Conservation (phyloP, 1,140 invertebrate species). For the Drosophila sechellia region DNA sequence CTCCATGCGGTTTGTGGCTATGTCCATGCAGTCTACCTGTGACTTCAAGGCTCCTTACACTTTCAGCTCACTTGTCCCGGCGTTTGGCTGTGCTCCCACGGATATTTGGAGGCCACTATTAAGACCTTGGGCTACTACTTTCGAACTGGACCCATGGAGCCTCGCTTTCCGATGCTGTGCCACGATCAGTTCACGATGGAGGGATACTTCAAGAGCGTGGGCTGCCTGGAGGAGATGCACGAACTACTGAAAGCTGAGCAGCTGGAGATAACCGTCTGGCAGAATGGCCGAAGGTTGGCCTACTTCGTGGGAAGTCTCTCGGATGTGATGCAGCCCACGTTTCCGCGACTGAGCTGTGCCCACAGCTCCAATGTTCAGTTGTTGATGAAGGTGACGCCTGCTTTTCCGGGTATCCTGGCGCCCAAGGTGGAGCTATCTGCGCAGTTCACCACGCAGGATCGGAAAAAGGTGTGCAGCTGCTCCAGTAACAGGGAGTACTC, state of each 20-base stretch:
- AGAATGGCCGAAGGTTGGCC: slow-evolving; percentile 74
- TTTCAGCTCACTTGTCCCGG: slow-evolving; percentile 79
- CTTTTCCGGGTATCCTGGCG: slow-evolving; percentile 77
- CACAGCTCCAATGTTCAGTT: slow-evolving; percentile 71
- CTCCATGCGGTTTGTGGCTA: slow-evolving; percentile 66
- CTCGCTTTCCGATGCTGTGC: slow-evolving; percentile 76
- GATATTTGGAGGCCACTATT: slow-evolving; percentile 74
- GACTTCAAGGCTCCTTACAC: not conserved
- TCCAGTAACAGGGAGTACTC: slow-evolving; percentile 18
- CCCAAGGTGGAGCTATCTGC: slow-evolving; percentile 77
- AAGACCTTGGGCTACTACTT: slow-evolving; percentile 82
- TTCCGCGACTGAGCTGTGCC: slow-evolving; percentile 62
- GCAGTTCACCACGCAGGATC: slow-evolving; percentile 48
- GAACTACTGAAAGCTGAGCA: slow-evolving; percentile 58
- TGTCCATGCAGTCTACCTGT: not conserved
- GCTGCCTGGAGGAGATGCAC: slow-evolving; percentile 59
- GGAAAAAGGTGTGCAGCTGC: slow-evolving; percentile 26
- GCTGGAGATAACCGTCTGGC: slow-evolving; percentile 79
- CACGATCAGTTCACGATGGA: slow-evolving; percentile 81
- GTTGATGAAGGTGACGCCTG: slow-evolving; percentile 75
- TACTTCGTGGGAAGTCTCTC: slow-evolving; percentile 68
- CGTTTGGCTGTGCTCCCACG: slow-evolving; percentile 82
- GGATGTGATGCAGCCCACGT: slow-evolving; percentile 65
- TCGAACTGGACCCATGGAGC: slow-evolving; percentile 79
- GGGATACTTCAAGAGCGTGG: slow-evolving; percentile 72